Base-by-base conservation (phyloP, 1,140 invertebrate species). In the Calliopsis andreniformis region DNA sequence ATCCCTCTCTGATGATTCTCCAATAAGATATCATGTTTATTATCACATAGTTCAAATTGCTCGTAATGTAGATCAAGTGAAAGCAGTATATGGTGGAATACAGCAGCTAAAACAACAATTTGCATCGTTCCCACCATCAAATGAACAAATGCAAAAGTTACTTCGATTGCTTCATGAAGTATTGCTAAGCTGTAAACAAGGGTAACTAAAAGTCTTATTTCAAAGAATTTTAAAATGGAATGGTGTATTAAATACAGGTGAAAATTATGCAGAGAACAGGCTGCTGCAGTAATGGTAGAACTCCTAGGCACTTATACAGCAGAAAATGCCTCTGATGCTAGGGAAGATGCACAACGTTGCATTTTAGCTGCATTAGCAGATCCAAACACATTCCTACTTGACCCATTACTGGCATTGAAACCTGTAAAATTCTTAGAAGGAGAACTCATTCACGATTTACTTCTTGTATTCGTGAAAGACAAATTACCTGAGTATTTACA, bases 261-360 rank as follows among this genome's bases (percentile, higher is more conserved):
- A 30, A 35, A 20, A 28, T 45, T 66, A 10, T 93, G 30, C 89
- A 97, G 97, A 92, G 97, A 98, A 89, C 93, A 97, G 86, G 97
- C 98, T 32, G 96, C 97, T 30, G 98, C 98, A 91, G 97, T 99
- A 1, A 99, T 99, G 98, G 96, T 99, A 76, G 98, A 99, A 91
- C 92, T 99, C 5, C 90, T 99, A 42, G 96, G 97, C 16, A 99
- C 98, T 1, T 99, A 99, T 88, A 99, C 98, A 58, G 96, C 97
- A 73, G 98, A 99, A 87, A 99, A 98, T 93, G 98, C 98, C 2
- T 98, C 97, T 45, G 97, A 98, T 84, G 98, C 98, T 0, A 94
- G 98, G 84, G 97, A 99, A 92, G 98, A 99, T 94, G 98, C 98
- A 8, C 98, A 98, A 87, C 96, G 97, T 86, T 99, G 98, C 91